These are phyloP conservation scores for Melanotaenia duboulayi DNA, from an alignment of 2,113 vertebrate species.

Conservation along the genomic window DNA sequence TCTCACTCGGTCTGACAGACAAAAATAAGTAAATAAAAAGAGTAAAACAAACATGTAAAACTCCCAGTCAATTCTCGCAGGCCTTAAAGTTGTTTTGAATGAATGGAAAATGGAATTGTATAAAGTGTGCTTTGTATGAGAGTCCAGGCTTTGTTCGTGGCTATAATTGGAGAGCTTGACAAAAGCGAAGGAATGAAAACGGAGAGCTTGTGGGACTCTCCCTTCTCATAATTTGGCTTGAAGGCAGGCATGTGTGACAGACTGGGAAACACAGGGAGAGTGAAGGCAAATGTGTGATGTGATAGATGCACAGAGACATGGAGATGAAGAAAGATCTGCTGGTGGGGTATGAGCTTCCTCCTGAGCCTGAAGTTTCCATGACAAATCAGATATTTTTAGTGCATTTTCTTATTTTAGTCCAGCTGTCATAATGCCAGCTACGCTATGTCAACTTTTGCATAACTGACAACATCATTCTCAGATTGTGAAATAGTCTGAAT, in stretches of 20 bases:
- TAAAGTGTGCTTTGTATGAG: slow-evolving; percentile 38
- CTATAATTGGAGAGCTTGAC: slow-evolving; percentile 65
- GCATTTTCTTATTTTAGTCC: slow-evolving; percentile 37
- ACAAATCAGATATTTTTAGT: slow-evolving; percentile 49
- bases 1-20: slow-evolving; percentile 6
- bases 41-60: slow-evolving; percentile 37
- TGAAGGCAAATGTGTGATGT: slow-evolving; percentile 31
- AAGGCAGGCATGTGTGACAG: slow-evolving; percentile 48
- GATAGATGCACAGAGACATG: slow-evolving; percentile 19
- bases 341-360: slow-evolving; percentile 20
- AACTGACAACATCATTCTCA: slow-evolving; percentile 30
- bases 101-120: slow-evolving; percentile 42
- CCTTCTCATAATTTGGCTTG: slow-evolving; percentile 45
- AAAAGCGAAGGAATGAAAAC: slow-evolving; percentile 23
- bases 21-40: no score
- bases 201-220: slow-evolving; percentile 47
- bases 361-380: slow-evolving; percentile 26
- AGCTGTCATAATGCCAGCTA: slow-evolving; percentile 34
- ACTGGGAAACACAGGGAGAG: slow-evolving; percentile 17
- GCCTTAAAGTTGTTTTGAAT: slow-evolving; percentile 47
- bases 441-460: slow-evolving; percentile 21
- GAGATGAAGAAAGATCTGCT: slow-evolving; percentile 8
- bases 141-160: slow-evolving; percentile 53
- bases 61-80: slow-evolving; percentile 29
- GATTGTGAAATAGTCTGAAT: slow-evolving; percentile 22